phyloP scores from a whole-genome alignment of 2,113 vertebrate species.

The Anarhynchus alexandrinus region DNA sequence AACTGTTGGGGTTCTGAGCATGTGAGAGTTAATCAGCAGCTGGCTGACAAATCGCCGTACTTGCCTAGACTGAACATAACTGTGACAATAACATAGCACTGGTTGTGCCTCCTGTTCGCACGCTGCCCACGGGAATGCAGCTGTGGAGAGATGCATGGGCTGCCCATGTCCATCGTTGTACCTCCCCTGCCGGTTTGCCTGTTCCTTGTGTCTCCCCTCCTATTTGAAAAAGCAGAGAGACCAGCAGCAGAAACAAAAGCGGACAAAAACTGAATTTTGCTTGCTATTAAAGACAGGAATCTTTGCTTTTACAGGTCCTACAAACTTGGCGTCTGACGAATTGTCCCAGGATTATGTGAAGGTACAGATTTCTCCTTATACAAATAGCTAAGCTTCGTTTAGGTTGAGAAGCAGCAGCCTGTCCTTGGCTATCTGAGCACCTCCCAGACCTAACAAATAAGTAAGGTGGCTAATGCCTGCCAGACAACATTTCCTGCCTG shows the following conservation, averaged over 20 bases:
- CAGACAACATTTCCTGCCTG: not conserved
- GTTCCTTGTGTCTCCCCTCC: not conserved
- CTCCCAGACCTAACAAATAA: not conserved
- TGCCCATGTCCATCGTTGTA: not conserved
- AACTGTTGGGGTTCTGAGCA: not conserved
- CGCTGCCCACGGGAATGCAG: not conserved
- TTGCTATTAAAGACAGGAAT: not conserved
- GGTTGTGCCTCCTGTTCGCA: not conserved
- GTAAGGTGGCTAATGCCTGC: not conserved
- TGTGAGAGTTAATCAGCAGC: not conserved
- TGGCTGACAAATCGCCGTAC: not conserved
- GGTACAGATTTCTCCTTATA: slow-evolving; percentile 59
- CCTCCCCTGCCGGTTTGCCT: not conserved
- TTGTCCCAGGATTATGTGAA: not conserved
- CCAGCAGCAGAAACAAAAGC: not conserved
- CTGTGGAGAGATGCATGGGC: not conserved
- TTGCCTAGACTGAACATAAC: not conserved
- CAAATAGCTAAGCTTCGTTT: not conserved
- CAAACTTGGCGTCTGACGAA: not conserved
- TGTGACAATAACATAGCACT: not conserved
- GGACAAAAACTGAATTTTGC: not conserved
- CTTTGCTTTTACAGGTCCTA: slow-evolving; percentile 44
- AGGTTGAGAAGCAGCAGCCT: not conserved
- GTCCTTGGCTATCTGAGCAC: not conserved
- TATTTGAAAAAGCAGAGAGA: not conserved